Conservation (phyloP, 2,113 vertebrate species). For the Cacatua alba region DNA sequence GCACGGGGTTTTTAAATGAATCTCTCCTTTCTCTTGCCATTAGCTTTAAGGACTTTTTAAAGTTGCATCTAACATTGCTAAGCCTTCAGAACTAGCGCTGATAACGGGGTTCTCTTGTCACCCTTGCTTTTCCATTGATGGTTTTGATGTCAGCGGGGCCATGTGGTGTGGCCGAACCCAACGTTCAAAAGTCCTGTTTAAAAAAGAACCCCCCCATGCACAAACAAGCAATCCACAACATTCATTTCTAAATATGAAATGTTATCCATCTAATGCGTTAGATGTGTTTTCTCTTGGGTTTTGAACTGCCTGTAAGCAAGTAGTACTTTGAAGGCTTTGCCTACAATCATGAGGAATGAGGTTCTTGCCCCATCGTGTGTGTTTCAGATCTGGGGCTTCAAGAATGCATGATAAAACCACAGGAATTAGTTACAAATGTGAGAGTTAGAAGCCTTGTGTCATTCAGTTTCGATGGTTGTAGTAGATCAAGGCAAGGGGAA, state of each 20-base stretch:
- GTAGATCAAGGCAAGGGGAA: background rate
- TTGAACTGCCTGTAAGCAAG: background rate
- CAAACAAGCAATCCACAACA: background rate
- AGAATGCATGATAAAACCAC: background rate
- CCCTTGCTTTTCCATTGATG: background rate
- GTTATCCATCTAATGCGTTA: background rate
- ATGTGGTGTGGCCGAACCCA: background rate
- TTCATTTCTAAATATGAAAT: background rate
- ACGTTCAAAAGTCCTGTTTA: background rate
- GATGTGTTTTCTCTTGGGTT: background rate
- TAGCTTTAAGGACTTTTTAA: background rate
- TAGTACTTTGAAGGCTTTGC: background rate
- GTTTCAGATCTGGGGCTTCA: background rate
- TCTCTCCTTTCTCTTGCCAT: background rate
- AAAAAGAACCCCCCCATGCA: background rate
- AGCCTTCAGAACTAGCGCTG: background rate
- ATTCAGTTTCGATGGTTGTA: rapidly evolving
- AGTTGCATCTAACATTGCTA: background rate
- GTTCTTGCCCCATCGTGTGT: background rate
- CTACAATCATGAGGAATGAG: background rate
- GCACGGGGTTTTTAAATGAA: background rate
- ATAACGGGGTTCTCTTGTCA: background rate
- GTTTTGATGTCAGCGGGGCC: background rate
- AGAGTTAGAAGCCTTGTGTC: background rate
- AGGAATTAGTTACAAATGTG: background rate